Base-by-base conservation (phyloP, 2,888 invertebrate genomes). In the Koerneria pararmatus region DNA sequence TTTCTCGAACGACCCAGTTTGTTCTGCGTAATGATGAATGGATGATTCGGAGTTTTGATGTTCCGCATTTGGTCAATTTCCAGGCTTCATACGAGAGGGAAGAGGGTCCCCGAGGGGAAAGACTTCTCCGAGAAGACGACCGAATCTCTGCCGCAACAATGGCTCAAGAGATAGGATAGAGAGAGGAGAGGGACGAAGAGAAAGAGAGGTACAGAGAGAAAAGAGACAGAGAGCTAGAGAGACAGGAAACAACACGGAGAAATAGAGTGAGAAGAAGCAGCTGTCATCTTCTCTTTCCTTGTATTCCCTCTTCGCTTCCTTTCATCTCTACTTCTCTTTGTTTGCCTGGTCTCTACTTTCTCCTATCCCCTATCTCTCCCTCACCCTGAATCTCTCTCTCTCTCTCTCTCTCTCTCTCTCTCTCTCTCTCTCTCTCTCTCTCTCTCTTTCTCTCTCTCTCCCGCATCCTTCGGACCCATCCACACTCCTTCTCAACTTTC, bases 121-220 rank as follows among this genome's bases (percentile, higher is more conserved):
- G 3, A 32, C 54, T 56, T 11, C 15, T 29, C n/a, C n/a, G n/a
- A n/a, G n/a, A n/a, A n/a, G n/a, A n/a, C 29, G 11, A 6, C 32
- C 19, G 32, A 35, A 35, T 56, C 34, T 56, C 56, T n/a, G 56
- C 22, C 19, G 56, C 35, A 56, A 56, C 56, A 24, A 56, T 11
- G 29, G 32, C 29, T n/a, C 27, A 19, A 54, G 32, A n/a, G 24
- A 32, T 31, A 56, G 32, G 56, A 53, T 31, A 54, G 31, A 54
- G 56, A 24, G 24, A 54, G 54, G 31, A n/a, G 54, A 31, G 54
- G 56, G 1, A 31, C 34, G 56, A 56, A 56, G 34, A 0, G 11
- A 15, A 31, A 4, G n/a, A n/a, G n/a, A n/a, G 56, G 31, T 31
- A 54, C n/a, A 54, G 56, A 24, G 24, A 54, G 54, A n/a, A n/a